Evolutionary conservation across 2,797 vertebrate genomes (phyloP), one percentile per base, ranked within the genome.

Genomic region (Xyrichtys novacula): DNA sequence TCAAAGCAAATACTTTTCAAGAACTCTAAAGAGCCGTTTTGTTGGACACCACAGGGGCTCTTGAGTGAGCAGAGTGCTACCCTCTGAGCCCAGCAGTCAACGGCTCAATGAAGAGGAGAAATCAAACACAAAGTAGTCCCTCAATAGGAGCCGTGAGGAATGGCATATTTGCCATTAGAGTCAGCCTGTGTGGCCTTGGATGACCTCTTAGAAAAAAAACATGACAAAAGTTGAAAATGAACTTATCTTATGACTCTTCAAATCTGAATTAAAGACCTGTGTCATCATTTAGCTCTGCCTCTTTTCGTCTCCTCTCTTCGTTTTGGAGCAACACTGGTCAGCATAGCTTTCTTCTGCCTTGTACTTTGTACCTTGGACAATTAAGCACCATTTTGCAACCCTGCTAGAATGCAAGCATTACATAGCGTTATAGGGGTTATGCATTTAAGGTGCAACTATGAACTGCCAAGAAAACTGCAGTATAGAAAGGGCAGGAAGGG

Each of bases 211-310:
- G 25, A 71, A 62, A 54, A 76, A 80, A 75, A 4, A 59, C 39
- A 57, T 81, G 10, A 76, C 81, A 89, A 91, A 85, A 87, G 71
- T 89, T 88, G 80, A 60, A 84, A 91, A 92, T 93, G 86, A 87
- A 91, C 89, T 88, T 15, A 34, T 86, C 86, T 75, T 80, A 53
- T 50, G 62, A 48, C 36, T 31, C 39, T 34, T 12, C 32, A 34
- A 71, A 73, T 75, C 83, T n/a, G n/a, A n/a, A n/a, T n/a, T n/a
- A n/a, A n/a, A n/a, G n/a, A n/a, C n/a, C n/a, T n/a, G n/a, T n/a
- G n/a, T n/a, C n/a, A n/a, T n/a, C n/a, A n/a, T n/a, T n/a, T n/a
- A n/a, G n/a, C n/a, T n/a, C n/a, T n/a, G n/a, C n/a, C n/a, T n/a
- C n/a, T n/a, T n/a, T n/a, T n/a, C n/a, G n/a, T n/a, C n/a, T n/a